These are phyloP conservation scores for Abrostola tripartita DNA, from an alignment of 2,888 invertebrate genomes.

Conservation along the genomic window DNA sequence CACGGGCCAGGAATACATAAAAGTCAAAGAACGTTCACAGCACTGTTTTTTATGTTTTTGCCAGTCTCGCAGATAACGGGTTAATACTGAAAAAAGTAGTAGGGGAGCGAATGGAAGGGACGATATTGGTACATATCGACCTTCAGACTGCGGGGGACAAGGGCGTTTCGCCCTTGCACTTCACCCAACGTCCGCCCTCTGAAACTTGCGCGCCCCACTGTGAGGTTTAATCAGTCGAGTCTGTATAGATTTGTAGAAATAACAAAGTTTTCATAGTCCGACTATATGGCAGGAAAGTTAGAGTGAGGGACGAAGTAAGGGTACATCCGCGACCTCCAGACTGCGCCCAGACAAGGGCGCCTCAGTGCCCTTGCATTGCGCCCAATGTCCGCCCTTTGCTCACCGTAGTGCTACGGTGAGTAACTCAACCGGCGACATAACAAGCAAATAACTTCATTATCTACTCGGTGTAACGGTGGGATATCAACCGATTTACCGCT, in stretches of 20 bases:
- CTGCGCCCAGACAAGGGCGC: constrained; percentile 82
- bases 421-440: constrained; percentile 29
- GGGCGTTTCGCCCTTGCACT: constrained; percentile 55
- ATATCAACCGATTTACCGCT: constrained; percentile 1
- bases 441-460: constrained; percentile 25
- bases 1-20: constrained; percentile 35
- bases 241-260: constrained; percentile 42
- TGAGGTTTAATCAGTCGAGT: constrained; percentile 33
- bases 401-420: constrained; percentile 18
- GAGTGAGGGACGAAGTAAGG: constrained; percentile 71
- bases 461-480: constrained; percentile 10
- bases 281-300: constrained; percentile 54
- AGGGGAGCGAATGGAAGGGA: constrained; percentile 44
- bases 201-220: constrained; percentile 27
- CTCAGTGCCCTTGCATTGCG: constrained; percentile 79
- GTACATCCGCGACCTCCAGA: constrained; percentile 85
- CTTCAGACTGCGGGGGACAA: constrained; percentile 58
- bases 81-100: constrained; percentile 37
- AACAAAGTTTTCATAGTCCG: constrained; percentile 55
- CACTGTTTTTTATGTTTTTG: constrained; percentile 23
- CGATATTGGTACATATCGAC: constrained; percentile 47
- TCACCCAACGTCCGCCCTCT: constrained; percentile 51
- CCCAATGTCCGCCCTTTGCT: constrained; percentile 61
- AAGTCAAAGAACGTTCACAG: constrained; percentile 14
- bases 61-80: constrained; percentile 21